Evolutionary conservation across 1,140 invertebrate species (phyloP).

Genomic region (Drosophila sulfurigaster): DNA sequence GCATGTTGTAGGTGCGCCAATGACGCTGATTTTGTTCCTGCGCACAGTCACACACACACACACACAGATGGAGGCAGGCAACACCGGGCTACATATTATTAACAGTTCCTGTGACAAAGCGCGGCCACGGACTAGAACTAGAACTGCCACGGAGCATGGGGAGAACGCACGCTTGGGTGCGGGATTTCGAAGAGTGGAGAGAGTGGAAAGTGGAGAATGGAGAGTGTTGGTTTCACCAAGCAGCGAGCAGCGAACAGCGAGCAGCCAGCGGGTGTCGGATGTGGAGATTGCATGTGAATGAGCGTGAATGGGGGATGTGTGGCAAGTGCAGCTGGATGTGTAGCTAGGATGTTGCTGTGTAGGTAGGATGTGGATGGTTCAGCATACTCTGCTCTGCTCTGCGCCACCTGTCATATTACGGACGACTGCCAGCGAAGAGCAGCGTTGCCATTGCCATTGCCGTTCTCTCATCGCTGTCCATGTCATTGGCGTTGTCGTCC

Average conservation of each 20-base stretch:
- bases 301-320: background rate
- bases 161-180: background rate
- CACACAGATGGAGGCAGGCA: background rate
- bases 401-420: conserved; percentile 77
- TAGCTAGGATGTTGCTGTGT: too few species aligned
- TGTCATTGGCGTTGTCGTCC: conserved; percentile 31
- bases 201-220: too few species aligned
- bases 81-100: conserved; percentile 71
- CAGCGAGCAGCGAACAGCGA: too few species aligned
- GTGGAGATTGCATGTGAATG: background rate
- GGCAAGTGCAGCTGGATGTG: background rate
- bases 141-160: background rate
- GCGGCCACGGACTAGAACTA: conserved; percentile 38
- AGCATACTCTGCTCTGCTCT: background rate
- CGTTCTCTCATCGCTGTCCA: background rate
- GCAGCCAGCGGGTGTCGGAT: background rate
- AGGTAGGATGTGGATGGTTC: conserved; percentile 1
- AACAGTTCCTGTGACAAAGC: conserved; percentile 83
- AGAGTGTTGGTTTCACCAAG: background rate
- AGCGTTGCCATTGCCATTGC: conserved; percentile 7
- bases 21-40: conserved; percentile 84
- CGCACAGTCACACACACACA: conserved; percentile 12
- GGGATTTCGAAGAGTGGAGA: background rate
- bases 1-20: conserved; percentile 84
- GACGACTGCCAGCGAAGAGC: conserved; percentile 14